These are phyloP conservation scores for Galeruca laticollis DNA, from an alignment of 2,888 invertebrate species.

Conservation along the genomic window DNA sequence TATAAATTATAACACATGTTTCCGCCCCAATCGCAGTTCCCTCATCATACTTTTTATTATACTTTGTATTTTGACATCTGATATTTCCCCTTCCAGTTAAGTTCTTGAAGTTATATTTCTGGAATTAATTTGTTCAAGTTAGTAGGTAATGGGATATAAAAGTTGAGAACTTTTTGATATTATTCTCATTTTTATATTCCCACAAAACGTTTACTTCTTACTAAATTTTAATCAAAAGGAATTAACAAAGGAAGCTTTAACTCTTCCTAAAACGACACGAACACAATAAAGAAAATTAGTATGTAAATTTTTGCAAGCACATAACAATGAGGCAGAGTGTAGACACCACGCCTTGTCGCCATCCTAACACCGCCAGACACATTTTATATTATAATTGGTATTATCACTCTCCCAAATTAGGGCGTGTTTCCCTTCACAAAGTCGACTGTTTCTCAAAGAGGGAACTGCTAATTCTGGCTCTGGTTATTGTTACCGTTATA, in stretches of 20 bases:
- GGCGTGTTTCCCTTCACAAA: slow-evolving; percentile 51
- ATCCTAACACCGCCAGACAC: slow-evolving; percentile 58
- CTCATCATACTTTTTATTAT: too few species aligned
- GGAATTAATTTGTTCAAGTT: background rate
- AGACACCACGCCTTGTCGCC: slow-evolving; percentile 51
- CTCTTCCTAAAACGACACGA: slow-evolving; percentile 32
- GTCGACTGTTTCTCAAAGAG: background rate
- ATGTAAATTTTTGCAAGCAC: slow-evolving; percentile 34
- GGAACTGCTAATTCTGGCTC: background rate
- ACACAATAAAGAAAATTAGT: slow-evolving; percentile 34
- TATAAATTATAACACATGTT: too few species aligned
- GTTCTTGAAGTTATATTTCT: too few species aligned
- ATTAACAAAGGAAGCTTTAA: slow-evolving; percentile 22
- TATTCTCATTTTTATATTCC: background rate
- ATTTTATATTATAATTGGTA: slow-evolving; percentile 62
- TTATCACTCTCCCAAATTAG: slow-evolving; percentile 62
- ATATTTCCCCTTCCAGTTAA: too few species aligned
- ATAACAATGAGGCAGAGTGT: slow-evolving; percentile 29
- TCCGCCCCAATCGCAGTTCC: too few species aligned
- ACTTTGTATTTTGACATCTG: too few species aligned
- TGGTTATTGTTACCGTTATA: too few species aligned
- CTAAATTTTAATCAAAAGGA: slow-evolving; percentile 26
- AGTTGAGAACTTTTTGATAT: background rate
- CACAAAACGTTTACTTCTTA: slow-evolving; percentile 8
- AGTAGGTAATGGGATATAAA: background rate